Conservation (phyloP, 2,888 invertebrate genomes). For the Noctua janthina region DNA sequence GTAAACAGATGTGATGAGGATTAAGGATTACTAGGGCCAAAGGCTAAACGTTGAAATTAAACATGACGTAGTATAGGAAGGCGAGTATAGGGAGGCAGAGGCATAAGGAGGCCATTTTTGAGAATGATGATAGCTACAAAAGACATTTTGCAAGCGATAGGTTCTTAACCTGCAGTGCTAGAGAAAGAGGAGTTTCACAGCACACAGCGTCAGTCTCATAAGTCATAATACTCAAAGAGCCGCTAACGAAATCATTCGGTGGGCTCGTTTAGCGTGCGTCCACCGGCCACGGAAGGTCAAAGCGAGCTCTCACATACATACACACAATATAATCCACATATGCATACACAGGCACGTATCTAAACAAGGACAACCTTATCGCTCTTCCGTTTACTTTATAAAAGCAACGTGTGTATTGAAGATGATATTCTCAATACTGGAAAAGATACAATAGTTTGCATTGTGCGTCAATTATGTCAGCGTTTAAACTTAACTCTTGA, state of each 20-base stretch:
- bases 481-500: constrained; percentile 46
- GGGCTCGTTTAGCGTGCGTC: constrained; percentile 76
- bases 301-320: constrained; percentile 72
- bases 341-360: constrained; percentile 69
- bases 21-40: not conserved
- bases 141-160: not conserved
- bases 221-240: constrained; percentile 34
- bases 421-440: constrained; percentile 60
- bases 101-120: not conserved
- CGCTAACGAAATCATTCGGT: constrained; percentile 59
- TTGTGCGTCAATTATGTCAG: constrained; percentile 62
- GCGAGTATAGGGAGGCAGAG: too few relatives aligned
- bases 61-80: not conserved
- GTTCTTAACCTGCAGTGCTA: not conserved
- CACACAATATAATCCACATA: constrained; percentile 69
- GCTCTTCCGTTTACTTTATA: constrained; percentile 79
- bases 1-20: not conserved
- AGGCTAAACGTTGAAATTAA: not conserved
- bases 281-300: constrained; percentile 84
- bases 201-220: constrained; percentile 22
- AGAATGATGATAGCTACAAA: not conserved
- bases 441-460: constrained; percentile 56
- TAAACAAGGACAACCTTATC: constrained; percentile 78
- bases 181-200: constrained; percentile 8
- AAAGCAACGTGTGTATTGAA: constrained; percentile 73